Base-by-base conservation (phyloP, 2,888 invertebrate genomes). In the Yponomeuta cagnagella region DNA sequence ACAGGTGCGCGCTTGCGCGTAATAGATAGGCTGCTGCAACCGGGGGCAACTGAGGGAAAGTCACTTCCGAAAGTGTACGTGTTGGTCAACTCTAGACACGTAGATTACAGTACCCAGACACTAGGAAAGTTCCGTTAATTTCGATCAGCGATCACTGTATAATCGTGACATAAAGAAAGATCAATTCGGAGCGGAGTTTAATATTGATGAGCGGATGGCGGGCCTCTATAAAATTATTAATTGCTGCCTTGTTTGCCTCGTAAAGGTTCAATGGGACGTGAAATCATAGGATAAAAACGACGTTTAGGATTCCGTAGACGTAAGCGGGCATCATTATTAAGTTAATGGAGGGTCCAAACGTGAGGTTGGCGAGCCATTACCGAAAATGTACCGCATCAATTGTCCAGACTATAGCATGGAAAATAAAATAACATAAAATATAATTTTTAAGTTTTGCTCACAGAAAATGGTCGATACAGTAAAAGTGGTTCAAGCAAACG, bases 161-260 rank as follows among this genome's bases (percentile, higher is more conserved):
- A 82, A 82, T 82, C 76, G 80, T 78, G 79, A 79, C 80, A 80
- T 81, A 83, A 85, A 85, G 79, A 79, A 78, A 80, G 76, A 83
- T 85, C 78, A 83, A 83, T 84, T 81, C 76, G 78, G 79, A 78
- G 76, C 76, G 73, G 75, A 79, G 77, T 85, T 89, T 83, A 85
- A 89, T 89, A 89, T 90, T 88, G 82, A 90, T 89, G 88, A 87
- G 83, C 74, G 70, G 76, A 78, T 78, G 78, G 76, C 81, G 80
- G 77, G 71, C 75, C 75, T 77, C 82, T 80, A 88, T 91, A 90
- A 91, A 90, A 90, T 87, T 87, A 87, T 89, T 91, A 90, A 90
- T 88, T 86, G 85, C 84, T 80, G 79, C 37, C 78, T 82, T 83
- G 83, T 85, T 79, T 79, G 81, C 77, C 81, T 85, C 90, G 81